Conservation (phyloP, 2,113 vertebrate genomes). For the Centropus bengalensis region DNA sequence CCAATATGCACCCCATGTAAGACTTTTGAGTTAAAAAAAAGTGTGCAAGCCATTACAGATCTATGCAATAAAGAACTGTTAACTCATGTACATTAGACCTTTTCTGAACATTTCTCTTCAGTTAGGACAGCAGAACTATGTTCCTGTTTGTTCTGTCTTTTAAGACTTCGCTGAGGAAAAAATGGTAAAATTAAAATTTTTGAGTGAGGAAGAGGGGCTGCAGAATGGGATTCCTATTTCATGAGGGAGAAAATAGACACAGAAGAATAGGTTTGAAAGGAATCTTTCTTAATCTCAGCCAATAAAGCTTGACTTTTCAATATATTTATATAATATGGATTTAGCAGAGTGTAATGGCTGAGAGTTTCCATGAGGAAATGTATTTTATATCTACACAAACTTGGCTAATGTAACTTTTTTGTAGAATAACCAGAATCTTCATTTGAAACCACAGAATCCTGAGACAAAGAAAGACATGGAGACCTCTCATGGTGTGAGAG, state of each 20-base stretch:
- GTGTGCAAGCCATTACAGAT: background rate
- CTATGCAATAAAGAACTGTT: background rate
- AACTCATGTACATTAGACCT: background rate
- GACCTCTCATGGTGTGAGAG: conserved; percentile 29
- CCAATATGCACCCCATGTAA: background rate
- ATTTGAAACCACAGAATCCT: conserved; percentile 43
- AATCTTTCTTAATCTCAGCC: background rate
- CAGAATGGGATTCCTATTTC: background rate
- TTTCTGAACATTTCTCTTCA: background rate
- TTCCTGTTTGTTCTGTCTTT: background rate
- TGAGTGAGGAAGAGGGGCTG: background rate
- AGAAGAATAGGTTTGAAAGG: background rate
- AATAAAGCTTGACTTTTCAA: background rate
- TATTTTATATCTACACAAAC: background rate
- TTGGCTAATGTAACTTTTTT: background rate
- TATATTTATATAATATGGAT: background rate
- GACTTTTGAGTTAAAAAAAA: background rate
- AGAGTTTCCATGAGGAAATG: background rate
- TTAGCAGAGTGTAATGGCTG: background rate
- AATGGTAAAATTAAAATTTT: background rate
- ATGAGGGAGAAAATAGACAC: background rate
- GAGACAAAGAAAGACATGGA: background rate
- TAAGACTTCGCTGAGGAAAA: background rate
- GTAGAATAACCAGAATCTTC: conserved; percentile 20
- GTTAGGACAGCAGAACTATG: background rate